Evolutionary conservation across 2,797 vertebrate species (phyloP), one percentile per base, ranked within the genome.

Genomic region (Enteromius paludinosus): DNA sequence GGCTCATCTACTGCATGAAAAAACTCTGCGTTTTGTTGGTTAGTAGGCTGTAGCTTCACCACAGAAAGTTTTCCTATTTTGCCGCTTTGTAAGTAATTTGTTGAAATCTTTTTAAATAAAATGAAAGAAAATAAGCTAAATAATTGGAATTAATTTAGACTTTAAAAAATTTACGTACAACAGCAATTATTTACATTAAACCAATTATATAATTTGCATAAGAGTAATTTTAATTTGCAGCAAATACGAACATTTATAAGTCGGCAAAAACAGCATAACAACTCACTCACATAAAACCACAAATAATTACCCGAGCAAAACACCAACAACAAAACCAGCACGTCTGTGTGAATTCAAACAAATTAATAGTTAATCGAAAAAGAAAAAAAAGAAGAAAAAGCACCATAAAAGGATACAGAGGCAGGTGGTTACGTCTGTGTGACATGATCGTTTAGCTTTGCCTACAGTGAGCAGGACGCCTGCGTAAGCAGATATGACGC

Each of bases 401-500:
- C 52, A 30, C 47, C 11, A 17, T 61, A 49, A 61, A 61, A 38
- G 41, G 43, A 81, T 18, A 76, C n/a, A 28, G 56, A 28, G 18
- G 79, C 79, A 72, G 30, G 56, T 72, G 69, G 25, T 81, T 25
- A 35, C 15, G 79, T 30, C 15, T 81, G 54, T 47, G 78, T 81
- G 79, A 81, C 78, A 7, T 10, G 79, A 81, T 72, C 68, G 49
- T 73, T 73, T 73, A 49, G 69, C 35, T 8, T 72, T 72, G 56
- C 43, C 38, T 33, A 80, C 52, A 80, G 78, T 64, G 69, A 62
- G 79, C 69, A 28, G 43, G 23, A 72, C 35, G 69, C 69, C 15
- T 73, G 79, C 69, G 79, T 64, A 79, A 43, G 64, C 47, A 79
- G 56, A 72, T 81, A 49, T 81, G 79, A 81, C 79, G 79, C 43